These are phyloP conservation scores for Magallana nippona DNA, from an alignment of 2,888 invertebrate genomes.

Conservation along the genomic window DNA sequence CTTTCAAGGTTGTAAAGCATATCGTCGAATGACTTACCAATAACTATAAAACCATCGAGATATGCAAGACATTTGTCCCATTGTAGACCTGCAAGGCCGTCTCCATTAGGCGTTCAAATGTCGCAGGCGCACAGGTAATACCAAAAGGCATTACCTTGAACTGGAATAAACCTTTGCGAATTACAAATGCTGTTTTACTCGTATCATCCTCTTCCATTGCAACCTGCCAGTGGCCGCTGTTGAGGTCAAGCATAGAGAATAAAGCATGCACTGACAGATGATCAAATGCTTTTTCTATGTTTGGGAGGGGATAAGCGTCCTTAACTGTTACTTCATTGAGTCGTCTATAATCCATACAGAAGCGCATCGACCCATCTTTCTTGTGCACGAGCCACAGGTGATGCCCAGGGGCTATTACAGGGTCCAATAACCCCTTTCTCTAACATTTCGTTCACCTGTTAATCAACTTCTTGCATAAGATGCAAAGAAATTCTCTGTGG, in stretches of 20 bases:
- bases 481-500: background rate
- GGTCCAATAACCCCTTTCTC: background rate
- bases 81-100: constrained; percentile 39
- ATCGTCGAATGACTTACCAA: constrained; percentile 18
- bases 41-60: constrained; percentile 48
- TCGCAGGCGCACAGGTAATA: constrained; percentile 47
- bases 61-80: constrained; percentile 45
- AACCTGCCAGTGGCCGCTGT: constrained; percentile 10
- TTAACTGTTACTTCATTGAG: constrained; percentile 6
- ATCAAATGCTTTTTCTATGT: background rate
- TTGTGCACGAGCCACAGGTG: background rate
- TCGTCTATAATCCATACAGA: constrained; percentile 2
- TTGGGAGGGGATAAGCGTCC: background rate
- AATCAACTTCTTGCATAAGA: background rate
- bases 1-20: background rate
- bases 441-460: background rate
- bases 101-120: constrained; percentile 50
- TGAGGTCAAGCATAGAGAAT: constrained; percentile 8
- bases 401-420: background rate
- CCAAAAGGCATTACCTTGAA: constrained; percentile 50
- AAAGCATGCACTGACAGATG: background rate
- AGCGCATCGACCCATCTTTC: background rate
- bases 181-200: constrained; percentile 34
- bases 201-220: constrained; percentile 1
- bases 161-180: constrained; percentile 45